Base-by-base conservation (phyloP, 2,113 vertebrate species). In the Toxotes chatareus region DNA sequence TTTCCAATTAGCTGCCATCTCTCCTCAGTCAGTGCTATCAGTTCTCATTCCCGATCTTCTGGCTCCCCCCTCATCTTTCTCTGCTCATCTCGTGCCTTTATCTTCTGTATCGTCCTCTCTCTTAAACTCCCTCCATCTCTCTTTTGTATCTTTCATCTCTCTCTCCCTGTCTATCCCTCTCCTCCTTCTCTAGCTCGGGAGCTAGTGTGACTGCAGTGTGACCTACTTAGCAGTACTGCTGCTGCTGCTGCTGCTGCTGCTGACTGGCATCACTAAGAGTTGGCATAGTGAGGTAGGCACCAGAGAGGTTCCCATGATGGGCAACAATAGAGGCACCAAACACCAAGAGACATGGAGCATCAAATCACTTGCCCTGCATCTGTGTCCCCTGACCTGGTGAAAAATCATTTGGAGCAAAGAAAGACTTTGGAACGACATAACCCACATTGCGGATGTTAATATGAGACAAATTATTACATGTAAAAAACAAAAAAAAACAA, bases 171-270 rank as follows among this genome's bases (percentile, higher is more conserved):
- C 72, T 59, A 31, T 69, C 77, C 80, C 68, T 63, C 21, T 51
- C 72, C 71, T 85, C 40, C 59, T 88, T 71, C 81, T 77, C 62
- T 67, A 47, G 72, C 86, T 73, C 38, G 27, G 67, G 67, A 87
- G 86, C 66, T 78, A 62, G 75, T 71, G 73, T 73, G 82, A 87
- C 90, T 91, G 93, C 89, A 91, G 90, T 85, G 86, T 94, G 93
- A 94, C 93, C 93, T 94, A 94, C 91, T 94, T 94, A 92, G 89
- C 75, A 4, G 47, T 49, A 53, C 59, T 82, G 69, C 57, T 71
- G 72, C 66, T 80, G 64, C 78, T 71, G 84, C 79, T 73, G 79
- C 47, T 71, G 76, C 76, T 82, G 88, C 88, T 83, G 88, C 86
- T 88, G 79, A 90, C 89, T 93, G 89, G 91, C 90, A 86, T 74